Conservation (phyloP, 2,888 invertebrate genomes). For the Lithophane socia region DNA sequence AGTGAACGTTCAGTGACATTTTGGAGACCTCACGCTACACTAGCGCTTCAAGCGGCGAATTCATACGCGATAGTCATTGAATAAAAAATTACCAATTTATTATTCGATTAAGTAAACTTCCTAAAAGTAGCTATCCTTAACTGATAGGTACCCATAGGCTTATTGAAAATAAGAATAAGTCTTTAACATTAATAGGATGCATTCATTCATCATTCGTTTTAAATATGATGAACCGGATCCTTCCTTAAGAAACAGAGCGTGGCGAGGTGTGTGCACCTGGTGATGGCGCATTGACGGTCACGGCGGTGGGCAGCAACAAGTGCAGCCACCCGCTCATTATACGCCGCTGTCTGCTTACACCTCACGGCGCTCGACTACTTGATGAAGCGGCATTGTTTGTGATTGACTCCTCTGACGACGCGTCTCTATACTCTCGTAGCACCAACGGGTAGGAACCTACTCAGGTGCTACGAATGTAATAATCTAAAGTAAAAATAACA, state of each 20-base stretch:
- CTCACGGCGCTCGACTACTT: not conserved
- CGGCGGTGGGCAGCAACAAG: slow-evolving; percentile 66
- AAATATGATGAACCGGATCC: not conserved
- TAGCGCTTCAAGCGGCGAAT: too few species aligned
- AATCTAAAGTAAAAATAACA: not conserved
- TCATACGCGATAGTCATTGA: not conserved
- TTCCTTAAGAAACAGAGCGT: not conserved
- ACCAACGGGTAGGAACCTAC: not conserved
- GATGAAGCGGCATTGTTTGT: not conserved
- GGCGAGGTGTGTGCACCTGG: slow-evolving; percentile 26
- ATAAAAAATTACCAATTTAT: not conserved
- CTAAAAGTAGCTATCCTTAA: not conserved
- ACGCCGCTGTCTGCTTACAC: slow-evolving; percentile 33
- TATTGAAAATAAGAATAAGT: not conserved
- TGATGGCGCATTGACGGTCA: slow-evolving; percentile 36
- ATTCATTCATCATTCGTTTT: not conserved
- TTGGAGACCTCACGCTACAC: too few species aligned
- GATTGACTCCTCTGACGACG: not conserved
- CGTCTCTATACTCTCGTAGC: not conserved
- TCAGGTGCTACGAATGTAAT: not conserved
- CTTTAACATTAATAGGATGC: not conserved
- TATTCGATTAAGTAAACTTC: not conserved
- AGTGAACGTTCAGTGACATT: too few species aligned
- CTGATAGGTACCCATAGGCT: too few species aligned
- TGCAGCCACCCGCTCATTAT: slow-evolving; percentile 62